Evolutionary conservation across 2,888 invertebrate species (phyloP).

Genomic region (Morinoia aosen): DNA sequence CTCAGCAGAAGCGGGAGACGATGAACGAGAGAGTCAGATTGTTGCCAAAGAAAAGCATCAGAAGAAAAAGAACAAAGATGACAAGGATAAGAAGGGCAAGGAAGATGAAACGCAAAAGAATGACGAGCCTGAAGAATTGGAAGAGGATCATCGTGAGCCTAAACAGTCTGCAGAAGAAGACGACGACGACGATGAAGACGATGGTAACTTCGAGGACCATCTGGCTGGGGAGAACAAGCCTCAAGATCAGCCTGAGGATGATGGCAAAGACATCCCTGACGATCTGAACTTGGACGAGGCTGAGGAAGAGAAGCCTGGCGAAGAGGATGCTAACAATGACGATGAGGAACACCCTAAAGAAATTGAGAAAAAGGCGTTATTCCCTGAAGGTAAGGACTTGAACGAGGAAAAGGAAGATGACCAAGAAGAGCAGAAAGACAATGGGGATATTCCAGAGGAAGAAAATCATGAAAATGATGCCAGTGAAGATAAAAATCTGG

Average conservation of each 20-base stretch:
- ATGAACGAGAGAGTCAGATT: conserved; percentile 77
- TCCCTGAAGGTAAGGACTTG: conserved; percentile 69
- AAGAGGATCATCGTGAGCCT: conserved; percentile 59
- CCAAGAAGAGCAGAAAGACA: conserved; percentile 55
- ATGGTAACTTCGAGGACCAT: conserved; percentile 77
- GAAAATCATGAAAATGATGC: conserved; percentile 65
- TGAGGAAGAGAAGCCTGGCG: conserved; percentile 72
- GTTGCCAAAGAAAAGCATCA: conserved; percentile 80
- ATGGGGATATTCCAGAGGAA: conserved; percentile 59
- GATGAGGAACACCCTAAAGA: conserved; percentile 69
- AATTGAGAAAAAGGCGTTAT: conserved; percentile 62
- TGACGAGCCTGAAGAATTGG: conserved; percentile 71
- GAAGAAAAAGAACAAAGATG: conserved; percentile 73
- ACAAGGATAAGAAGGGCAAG: conserved; percentile 72
- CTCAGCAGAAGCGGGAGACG: conserved; percentile 73
- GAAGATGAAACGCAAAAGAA: conserved; percentile 72
- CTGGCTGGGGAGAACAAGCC: conserved; percentile 75
- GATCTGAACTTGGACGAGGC: conserved; percentile 78
- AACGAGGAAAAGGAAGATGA: conserved; percentile 53
- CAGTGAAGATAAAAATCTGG: conserved; percentile 72
- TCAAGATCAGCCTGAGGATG: conserved; percentile 74
- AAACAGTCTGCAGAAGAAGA: conserved; percentile 77
- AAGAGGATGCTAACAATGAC: conserved; percentile 74
- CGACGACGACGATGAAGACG: conserved; percentile 71
- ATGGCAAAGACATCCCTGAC: conserved; percentile 78